Base-by-base conservation (phyloP, 1,140 invertebrate genomes). In the Popillia japonica region DNA sequence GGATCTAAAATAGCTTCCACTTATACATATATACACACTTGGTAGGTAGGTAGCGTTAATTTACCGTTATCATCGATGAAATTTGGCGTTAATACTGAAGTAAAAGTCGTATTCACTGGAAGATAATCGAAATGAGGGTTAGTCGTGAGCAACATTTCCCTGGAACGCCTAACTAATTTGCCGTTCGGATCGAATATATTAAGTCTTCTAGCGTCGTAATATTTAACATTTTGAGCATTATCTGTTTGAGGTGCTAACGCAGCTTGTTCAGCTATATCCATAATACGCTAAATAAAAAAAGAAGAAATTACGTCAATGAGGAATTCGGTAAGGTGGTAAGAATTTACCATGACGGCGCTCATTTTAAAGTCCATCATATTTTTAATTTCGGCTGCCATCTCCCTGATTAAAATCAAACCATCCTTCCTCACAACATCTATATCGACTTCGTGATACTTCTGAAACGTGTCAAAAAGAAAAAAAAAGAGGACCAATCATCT, bases 301-400 rank as follows among this genome's bases (percentile, higher is more conserved):
- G 17, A 68, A 23, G 6, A n/a, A 6, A 27, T 68, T 73, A 10
- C 72, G 23, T 34, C n/a, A n/a, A n/a, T n/a, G n/a, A n/a, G n/a
- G n/a, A n/a, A n/a, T n/a, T n/a, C n/a, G n/a, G n/a, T n/a, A n/a
- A n/a, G n/a, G n/a, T n/a, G n/a, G n/a, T n/a, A n/a, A n/a, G n/a
- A n/a, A n/a, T n/a, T 92, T 88, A 96, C 95, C 94, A 95, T 94
- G 48, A 96, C 94, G 44, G 95, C 93, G 84, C 94, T 94, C 87
- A 94, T 95, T 88, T 96, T 96, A 86, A 96, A 95, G 85, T 95
- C 94, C 93, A 96, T 94, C 90, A 96, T 94, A 85, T 96, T 96
- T 85, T 96, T 95, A 22, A 96, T 94, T 88, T 96, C 94, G 0
- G 90, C 90, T 3, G 94, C 94, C 89, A 96, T 92, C 87, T 96